A percentile compares a stretch with the other conserved stretches of the same genome.
These are phyloP conservation scores for Coregonus ussuriensis DNA, from an alignment of 2,797 vertebrate species.

Conservation along the genomic window DNA sequence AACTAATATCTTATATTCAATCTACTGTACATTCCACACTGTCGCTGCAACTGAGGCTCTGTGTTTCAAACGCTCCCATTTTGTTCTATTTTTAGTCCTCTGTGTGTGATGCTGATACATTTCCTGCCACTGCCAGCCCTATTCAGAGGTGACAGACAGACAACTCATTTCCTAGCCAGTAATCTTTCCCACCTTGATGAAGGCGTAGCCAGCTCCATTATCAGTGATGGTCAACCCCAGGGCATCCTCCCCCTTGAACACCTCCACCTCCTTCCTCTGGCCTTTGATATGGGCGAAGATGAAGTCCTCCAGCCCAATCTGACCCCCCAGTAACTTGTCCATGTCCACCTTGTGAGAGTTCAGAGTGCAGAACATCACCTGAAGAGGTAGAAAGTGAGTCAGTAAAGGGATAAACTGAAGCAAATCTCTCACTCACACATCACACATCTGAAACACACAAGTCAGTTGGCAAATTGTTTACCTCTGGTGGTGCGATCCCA, in stretches of 20 bases:
- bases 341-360: constrained; percentile 97
- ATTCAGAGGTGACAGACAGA: neutral
- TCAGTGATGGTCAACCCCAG: constrained; percentile 94
- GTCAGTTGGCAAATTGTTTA: constrained; percentile 40
- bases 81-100: neutral
- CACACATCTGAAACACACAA: neutral
- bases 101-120: neutral
- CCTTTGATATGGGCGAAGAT: constrained; percentile 94
- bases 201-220: constrained; percentile 94
- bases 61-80: neutral
- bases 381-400: constrained; percentile 38
- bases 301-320: constrained; percentile 97
- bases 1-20: neutral
- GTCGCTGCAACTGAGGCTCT: neutral
- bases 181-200: constrained; percentile 88
- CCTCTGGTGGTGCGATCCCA: constrained; percentile 82
- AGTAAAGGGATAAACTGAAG: neutral
- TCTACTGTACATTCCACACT: neutral
- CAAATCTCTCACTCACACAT: neutral
- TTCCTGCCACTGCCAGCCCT: neutral
- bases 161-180: neutral
- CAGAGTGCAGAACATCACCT: constrained; percentile 97
- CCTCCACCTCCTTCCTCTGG: constrained; percentile 89
- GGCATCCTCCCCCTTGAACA: constrained; percentile 91
- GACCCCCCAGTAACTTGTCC: constrained; percentile 93